Base-by-base conservation (phyloP, 2,888 invertebrate species). In the Clitarchus hookeri region DNA sequence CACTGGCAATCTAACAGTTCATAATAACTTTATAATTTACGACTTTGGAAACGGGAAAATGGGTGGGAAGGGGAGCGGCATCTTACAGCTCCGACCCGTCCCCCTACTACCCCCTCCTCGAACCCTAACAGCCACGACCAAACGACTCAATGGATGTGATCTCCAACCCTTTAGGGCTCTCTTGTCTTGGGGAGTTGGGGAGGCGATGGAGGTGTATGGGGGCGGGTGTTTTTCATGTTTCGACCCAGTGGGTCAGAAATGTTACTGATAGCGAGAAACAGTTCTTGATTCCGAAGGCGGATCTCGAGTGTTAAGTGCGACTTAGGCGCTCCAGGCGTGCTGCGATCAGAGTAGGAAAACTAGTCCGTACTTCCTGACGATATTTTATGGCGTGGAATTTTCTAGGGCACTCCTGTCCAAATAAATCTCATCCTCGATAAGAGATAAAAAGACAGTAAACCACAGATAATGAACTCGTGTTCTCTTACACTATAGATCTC, bases 1-100 rank as follows among this genome's bases (percentile, higher is more conserved):
- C 91, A 91, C 91, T 36, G 90, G 90, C 91, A 91, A 92, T 92
- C 92, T 92, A 90, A 90, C 90, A 91, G 91, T 91, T 91, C 91
- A 91, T 91, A 92, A 92, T 92, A 92, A 92, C 92, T 92, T 92
- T 92, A 92, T 92, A 92, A 92, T 92, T 92, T 92, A 92, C 87
- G 86, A 85, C 87, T 83, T 83, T 80, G 84, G 86, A 84, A 86
- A 82, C 54, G 23, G 84, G 84, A 3, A 26, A 36, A 25, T 27
- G 54, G 84, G 36, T 77, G 77, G n/a, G 82, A 77, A 26, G 84
- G 36, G 84, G 27, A 82, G 82, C 36, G 26, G 82, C 36, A 19
- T 82, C 82, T 44, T 82, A 44, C 36, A 6, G 82, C 36, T 78
- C 26, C 16, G 36, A 82, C n/a, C 65, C 65, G 13, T 19, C 53